Evolutionary conservation across 2,888 invertebrate genomes (phyloP).

Genomic region (Polydrusus pterygomalis): DNA sequence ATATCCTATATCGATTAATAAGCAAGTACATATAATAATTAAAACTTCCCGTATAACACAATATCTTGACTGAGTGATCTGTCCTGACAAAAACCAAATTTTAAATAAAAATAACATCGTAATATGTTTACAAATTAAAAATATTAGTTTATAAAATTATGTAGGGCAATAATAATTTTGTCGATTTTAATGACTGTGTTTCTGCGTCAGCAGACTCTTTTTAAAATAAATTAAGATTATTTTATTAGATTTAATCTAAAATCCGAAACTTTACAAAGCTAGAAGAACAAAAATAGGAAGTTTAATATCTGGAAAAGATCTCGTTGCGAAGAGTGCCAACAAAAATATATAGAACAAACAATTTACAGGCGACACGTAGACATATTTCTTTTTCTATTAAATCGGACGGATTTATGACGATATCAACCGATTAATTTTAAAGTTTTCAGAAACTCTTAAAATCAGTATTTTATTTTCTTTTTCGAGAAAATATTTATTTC

Average conservation of each 20-base stretch:
- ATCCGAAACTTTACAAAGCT: constrained; percentile 45
- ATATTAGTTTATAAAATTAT: constrained; percentile 3
- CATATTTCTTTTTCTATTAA: constrained; percentile 61
- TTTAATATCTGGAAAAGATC: constrained; percentile 49
- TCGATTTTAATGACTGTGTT: constrained; percentile 12
- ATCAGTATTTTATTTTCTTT: constrained; percentile 8
- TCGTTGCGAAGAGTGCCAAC: constrained; percentile 51
- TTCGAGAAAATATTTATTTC: background rate
- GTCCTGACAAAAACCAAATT: too few species aligned
- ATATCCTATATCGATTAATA: too few species aligned
- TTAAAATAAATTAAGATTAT: constrained; percentile 45
- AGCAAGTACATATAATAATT: too few species aligned
- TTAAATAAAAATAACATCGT: too few species aligned
- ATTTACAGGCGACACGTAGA: constrained; percentile 56
- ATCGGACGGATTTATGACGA: constrained; percentile 60
- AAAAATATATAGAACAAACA: constrained; percentile 54
- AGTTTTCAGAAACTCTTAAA: constrained; percentile 35
- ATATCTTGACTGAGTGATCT: too few species aligned
- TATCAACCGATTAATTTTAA: constrained; percentile 50
- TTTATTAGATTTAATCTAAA: constrained; percentile 51
- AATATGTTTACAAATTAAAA: too few species aligned
- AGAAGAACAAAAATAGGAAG: constrained; percentile 41
- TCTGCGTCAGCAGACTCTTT: constrained; percentile 43
- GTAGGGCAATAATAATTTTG: background rate
- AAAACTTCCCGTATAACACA: too few species aligned